Evolutionary conservation across 2,113 vertebrate species (phyloP).

Genomic region (Pao palembangensis): DNA sequence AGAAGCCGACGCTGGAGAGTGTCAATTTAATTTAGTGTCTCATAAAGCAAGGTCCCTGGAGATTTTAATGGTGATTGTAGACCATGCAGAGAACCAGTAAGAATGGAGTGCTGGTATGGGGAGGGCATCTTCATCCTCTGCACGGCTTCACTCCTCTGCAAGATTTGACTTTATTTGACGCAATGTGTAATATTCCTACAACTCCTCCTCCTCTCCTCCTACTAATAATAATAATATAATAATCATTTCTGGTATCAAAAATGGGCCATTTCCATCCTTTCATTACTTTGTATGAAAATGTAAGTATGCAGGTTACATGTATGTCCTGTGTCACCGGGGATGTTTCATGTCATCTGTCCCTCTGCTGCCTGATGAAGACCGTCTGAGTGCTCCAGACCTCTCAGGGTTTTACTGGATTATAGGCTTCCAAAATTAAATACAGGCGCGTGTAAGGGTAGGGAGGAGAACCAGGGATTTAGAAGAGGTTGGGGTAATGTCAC

Average conservation of each 20-base stretch:
- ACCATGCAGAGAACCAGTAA: conserved; percentile 43
- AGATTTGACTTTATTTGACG: not conserved
- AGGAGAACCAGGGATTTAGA: conserved; percentile 35
- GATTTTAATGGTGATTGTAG: conserved; percentile 50
- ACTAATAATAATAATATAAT: not conserved
- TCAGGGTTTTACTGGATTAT: conserved; percentile 61
- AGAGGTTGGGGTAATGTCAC: conserved; percentile 57
- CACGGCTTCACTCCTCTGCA: conserved; percentile 25
- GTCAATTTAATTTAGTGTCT: conserved; percentile 50
- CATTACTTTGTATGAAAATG: not conserved
- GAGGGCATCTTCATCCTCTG: conserved; percentile 30
- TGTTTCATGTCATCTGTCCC: conserved; percentile 26
- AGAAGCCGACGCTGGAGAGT: conserved; percentile 19
- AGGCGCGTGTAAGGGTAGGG: conserved; percentile 59
- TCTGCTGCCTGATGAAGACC: conserved; percentile 20
- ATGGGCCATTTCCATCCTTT: too few species aligned
- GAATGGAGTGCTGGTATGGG: conserved; percentile 26
- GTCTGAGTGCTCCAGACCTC: conserved; percentile 62
- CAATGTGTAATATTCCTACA: not conserved
- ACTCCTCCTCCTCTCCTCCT: not conserved
- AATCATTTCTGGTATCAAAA: not conserved
- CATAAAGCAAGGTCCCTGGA: conserved; percentile 39
- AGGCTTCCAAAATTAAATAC: conserved; percentile 57
- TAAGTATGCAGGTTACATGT: not conserved
- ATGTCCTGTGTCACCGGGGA: conserved; percentile 29